Evolutionary conservation across 2,888 invertebrate species (phyloP).

Genomic region (Cheilosia variabilis): DNA sequence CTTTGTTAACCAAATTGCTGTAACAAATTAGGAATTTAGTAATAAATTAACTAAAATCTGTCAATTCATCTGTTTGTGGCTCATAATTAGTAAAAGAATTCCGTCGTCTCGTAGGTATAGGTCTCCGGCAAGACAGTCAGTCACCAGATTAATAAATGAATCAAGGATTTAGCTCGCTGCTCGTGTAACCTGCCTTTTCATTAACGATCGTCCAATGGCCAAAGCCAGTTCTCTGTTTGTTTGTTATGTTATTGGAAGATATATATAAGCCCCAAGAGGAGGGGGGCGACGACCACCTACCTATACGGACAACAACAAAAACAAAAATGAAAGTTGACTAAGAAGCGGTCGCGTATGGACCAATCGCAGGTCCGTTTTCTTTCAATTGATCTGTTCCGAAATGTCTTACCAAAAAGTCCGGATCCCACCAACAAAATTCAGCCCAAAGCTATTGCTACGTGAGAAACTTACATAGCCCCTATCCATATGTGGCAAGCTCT

Average conservation of each 20-base stretch:
- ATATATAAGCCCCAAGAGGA: conserved; percentile 40
- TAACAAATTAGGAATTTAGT: conserved; percentile 66
- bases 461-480: conserved; percentile 50
- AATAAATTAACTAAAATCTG: conserved; percentile 58
- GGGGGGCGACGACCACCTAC: conserved; percentile 31
- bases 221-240: conserved; percentile 39
- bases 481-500: conserved; percentile 2
- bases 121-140: conserved; percentile 57
- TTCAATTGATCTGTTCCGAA: conserved; percentile 63
- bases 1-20: conserved; percentile 44
- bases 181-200: conserved; percentile 30
- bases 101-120: conserved; percentile 4
- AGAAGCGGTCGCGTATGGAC: conserved; percentile 41
- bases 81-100: not conserved
- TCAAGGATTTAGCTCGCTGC: conserved; percentile 41
- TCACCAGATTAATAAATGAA: conserved; percentile 64
- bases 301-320: conserved; percentile 36
- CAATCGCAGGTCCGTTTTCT: conserved; percentile 60
- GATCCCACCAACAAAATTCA: conserved; percentile 24
- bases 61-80: conserved; percentile 20
- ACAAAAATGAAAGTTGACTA: conserved; percentile 69
- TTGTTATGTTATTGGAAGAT: conserved; percentile 70
- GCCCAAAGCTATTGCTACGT: conserved; percentile 42
- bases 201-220: conserved; percentile 26
- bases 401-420: conserved; percentile 34